phyloP scores from a whole-genome alignment of 2,888 invertebrate genomes.

The Pseudanteris insignis region DNA sequence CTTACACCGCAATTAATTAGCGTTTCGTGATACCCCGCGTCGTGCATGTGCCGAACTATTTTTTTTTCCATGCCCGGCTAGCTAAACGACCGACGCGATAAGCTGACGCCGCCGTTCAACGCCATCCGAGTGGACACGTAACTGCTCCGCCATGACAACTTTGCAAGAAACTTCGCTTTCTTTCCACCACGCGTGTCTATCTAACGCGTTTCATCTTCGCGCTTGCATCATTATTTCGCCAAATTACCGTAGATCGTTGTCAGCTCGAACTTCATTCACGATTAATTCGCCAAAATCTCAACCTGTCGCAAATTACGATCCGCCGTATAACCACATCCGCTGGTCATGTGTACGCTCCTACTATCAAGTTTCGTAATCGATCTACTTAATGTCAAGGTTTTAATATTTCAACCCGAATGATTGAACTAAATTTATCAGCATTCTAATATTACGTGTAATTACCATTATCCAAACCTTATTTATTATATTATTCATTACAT shows the following conservation, averaged over 20 bases:
- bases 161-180: slow-evolving; percentile 41
- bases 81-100: slow-evolving; percentile 52
- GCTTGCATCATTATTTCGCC: slow-evolving; percentile 27
- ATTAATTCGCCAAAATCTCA: too few species aligned
- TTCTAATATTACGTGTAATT: too few species aligned
- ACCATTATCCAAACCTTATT: too few species aligned
- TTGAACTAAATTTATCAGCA: too few species aligned
- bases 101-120: slow-evolving; percentile 51
- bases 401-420: too few species aligned
- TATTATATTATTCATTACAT: too few species aligned
- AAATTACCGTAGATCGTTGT: slow-evolving; percentile 12
- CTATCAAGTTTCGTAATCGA: too few species aligned
- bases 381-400: too few species aligned
- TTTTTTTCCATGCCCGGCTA: slow-evolving; percentile 46
- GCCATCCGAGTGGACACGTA: slow-evolving; percentile 48
- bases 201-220: slow-evolving; percentile 34
- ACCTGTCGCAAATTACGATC: too few species aligned
- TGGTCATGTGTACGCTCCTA: too few species aligned
- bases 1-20: slow-evolving; percentile 63
- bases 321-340: too few species aligned
- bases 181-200: slow-evolving; percentile 32
- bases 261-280: too few species aligned
- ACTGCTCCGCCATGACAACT: slow-evolving; percentile 36
- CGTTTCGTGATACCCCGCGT: slow-evolving; percentile 59
- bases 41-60: slow-evolving; percentile 57